These are phyloP conservation scores for Drosophila ironensis DNA, from an alignment of 1,140 invertebrate genomes.

Conservation along the genomic window DNA sequence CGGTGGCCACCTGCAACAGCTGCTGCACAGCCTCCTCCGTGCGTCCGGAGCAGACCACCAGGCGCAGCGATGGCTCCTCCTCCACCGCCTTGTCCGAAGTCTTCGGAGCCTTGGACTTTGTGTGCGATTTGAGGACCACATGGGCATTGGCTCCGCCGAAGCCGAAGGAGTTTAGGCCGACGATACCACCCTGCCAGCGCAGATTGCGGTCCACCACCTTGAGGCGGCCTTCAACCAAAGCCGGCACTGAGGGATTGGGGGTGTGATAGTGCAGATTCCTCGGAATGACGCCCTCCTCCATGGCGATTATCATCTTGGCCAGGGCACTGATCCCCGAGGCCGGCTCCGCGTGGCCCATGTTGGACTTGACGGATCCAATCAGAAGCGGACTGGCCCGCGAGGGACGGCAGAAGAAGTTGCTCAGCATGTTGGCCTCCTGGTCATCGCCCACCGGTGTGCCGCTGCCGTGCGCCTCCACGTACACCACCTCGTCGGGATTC, in stretches of 20 bases:
- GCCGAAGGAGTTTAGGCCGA: conserved; percentile 97
- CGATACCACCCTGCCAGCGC: conserved; percentile 92
- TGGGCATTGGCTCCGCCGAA: conserved; percentile 99
- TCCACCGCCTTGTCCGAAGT: conserved; percentile 73
- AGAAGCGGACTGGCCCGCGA: conserved; percentile 90
- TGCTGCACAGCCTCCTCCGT: conserved; percentile 90
- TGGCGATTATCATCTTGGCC: conserved; percentile 94
- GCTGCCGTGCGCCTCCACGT: conserved; percentile 98
- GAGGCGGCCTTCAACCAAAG: conserved; percentile 91
- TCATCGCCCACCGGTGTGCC: conserved; percentile 98
- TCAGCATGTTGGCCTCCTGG: conserved; percentile 96
- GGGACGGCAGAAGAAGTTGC: conserved; percentile 92
- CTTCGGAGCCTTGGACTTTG: conserved; percentile 85
- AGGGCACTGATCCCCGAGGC: conserved; percentile 95
- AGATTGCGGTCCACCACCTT: conserved; percentile 92
- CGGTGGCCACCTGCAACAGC: conserved; percentile 86
- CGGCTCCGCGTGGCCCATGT: conserved; percentile 98
- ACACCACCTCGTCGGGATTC: conserved; percentile 90
- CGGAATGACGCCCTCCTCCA: conserved; percentile 94
- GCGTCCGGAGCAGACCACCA: conserved; percentile 91
- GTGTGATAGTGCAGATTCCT: conserved; percentile 93
- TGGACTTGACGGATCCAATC: conserved; percentile 98
- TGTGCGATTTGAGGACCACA: conserved; percentile 90
- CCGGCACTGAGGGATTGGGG: conserved; percentile 95
- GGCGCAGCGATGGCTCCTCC: conserved; percentile 83